Evolutionary conservation across 2,888 invertebrate genomes (phyloP), one percentile per base, ranked within the genome.

Genomic region (Ryuthela nishihirai): DNA sequence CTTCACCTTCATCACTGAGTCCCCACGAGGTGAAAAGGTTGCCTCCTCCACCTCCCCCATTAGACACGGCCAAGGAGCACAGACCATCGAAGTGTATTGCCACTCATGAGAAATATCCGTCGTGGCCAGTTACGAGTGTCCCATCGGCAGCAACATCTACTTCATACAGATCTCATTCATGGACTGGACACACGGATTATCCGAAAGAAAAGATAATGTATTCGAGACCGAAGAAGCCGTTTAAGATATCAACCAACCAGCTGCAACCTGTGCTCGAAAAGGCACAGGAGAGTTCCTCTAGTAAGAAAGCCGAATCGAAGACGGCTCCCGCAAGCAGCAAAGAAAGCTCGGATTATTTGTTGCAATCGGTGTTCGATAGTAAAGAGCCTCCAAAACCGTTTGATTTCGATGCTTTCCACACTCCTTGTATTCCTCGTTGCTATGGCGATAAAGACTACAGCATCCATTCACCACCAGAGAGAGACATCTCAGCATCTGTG

Each of bases 91-190:
- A 81, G 68, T 83, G 83, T 75, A 82, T 83, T 40, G 82, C 83
- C 56, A 83, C 83, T 60, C 85, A 85, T 77, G 85, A 85, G 73
- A 85, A 85, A 71, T 85, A 82, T 71, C 85, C 85, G 2, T 84
- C 84, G 60, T 85, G 85, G 85, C 85, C 85, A 15, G 83, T 83
- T 65, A 80, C 81, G 34, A 80, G 81, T 25, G 79, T 81, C 25
- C 79, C 80, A 58, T 78, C 80, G 58, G 76, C 78, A 54, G 76
- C 79, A 36, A 74, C 62, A 69, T 67, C 74, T 54, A 63, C 50
- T 34, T 35, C 63, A 58, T 80, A 81, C 67, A 77, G 83, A 64
- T 83, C 83, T 68, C 83, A 83, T 72, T 83, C 83, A 56, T 84
- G 83, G 84, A 83, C 83, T 50, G 84, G 83, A 70, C 81, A 82